A percentile compares a stretch with the other conserved stretches of the same genome.
Conservation (phyloP, 2,888 invertebrate species). For the Erebia ligea region DNA sequence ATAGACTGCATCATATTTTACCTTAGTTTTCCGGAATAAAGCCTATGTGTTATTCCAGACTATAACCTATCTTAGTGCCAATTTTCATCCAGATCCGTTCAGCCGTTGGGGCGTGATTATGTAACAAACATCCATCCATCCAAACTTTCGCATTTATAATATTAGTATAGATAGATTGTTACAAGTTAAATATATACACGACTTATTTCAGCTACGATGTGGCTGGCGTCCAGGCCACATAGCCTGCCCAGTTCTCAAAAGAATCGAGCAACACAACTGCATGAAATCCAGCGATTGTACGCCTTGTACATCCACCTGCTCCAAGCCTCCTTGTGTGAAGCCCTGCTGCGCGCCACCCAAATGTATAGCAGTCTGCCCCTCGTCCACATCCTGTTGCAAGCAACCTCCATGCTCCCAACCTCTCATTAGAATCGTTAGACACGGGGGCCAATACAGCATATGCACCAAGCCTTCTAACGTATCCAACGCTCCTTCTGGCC, state of each 20-base stretch:
- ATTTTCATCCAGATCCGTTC: no score
- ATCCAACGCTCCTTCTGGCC: conserved; percentile 69
- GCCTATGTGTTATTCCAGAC: no score
- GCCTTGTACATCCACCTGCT: conserved; percentile 53
- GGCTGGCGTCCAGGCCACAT: conserved; percentile 80
- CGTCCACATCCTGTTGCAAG: conserved; percentile 55
- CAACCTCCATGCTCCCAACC: conserved; percentile 54
- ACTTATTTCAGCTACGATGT: conserved; percentile 63
- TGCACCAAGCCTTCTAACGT: conserved; percentile 70
- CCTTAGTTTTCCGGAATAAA: no score
- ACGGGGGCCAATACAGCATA: conserved; percentile 70
- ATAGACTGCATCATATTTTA: no score
- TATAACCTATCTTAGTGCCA: no score
- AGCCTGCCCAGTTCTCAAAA: conserved; percentile 68
- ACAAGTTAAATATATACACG: neutral
- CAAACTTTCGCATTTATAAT: no score
- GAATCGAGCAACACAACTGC: conserved; percentile 69
- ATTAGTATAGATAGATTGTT: no score
- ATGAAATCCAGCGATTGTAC: conserved; percentile 56
- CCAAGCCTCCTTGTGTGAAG: conserved; percentile 52
- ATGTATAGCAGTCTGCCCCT: conserved; percentile 55
- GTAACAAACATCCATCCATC: no score
- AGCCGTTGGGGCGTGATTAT: no score
- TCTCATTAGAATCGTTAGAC: conserved; percentile 66
- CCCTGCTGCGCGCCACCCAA: conserved; percentile 55